Evolutionary conservation across 1,140 invertebrate genomes (phyloP), one percentile per base, ranked within the genome.

Genomic region (Monochamus saltuarius): DNA sequence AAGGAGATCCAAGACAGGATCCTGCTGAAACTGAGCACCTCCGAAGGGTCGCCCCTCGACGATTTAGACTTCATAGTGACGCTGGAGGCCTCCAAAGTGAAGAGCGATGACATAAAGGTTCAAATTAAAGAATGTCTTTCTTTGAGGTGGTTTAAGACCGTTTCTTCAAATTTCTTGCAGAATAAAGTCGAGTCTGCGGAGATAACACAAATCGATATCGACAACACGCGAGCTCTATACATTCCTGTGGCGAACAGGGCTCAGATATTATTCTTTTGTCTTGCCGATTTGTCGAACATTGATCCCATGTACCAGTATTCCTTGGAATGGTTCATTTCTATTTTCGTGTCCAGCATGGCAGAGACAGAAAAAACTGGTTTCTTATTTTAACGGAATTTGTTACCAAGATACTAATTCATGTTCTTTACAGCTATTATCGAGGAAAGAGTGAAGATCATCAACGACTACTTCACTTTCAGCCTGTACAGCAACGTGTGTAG

Each of bases 281-380:
- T 89, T 7, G 79, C 84, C 38, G 87, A 90, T 73, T 72, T 91
- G 47, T 81, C 86, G 14, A 83, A 83, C 59, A 83, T 91, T 34
- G 87, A 90, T 74, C 85, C 85, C 6, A 91, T 90, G 89, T 91
- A 90, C 74, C 88, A 90, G 69, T 90, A 89, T 70, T 90, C 87
- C 3, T 74, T 90, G 13, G 83, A 85, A 55, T 90, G 88, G 88
- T 90, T 89, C 69, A 82, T 89, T 55, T 82, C 83, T 49, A 83
- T 90, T 4, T 89, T 89, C 70, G 80, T 81, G 49, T 82, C 82
- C 59, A 89, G 81, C 68, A 91, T 90, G 67, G 78, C 83, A 7
- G 83, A 84, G 59, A 83, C 87, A 0, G 85, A 88, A 66, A 85
- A 84, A 69, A 73, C 69, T 38, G 68, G 78, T 81, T 56, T 61